Conservation (phyloP, 2,888 invertebrate genomes). For the Thera britannica region DNA sequence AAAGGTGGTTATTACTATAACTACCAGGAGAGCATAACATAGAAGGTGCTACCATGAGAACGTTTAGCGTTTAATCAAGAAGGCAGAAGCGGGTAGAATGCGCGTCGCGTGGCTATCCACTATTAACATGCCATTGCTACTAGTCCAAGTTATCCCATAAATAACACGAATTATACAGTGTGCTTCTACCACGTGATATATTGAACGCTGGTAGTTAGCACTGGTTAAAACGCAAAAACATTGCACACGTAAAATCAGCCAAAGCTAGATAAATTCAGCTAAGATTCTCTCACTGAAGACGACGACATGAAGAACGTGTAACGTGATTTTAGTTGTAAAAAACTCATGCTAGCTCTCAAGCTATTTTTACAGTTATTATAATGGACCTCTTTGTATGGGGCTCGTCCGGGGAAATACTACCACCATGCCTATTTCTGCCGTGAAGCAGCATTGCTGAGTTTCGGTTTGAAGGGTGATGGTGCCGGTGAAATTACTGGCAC, state of each 20-base stretch:
- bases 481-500: too few species aligned
- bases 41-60: constrained; percentile 52
- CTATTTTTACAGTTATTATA: constrained; percentile 27
- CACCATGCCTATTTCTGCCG: too few species aligned
- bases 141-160: constrained; percentile 73
- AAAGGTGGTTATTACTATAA: constrained; percentile 41
- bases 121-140: constrained; percentile 74
- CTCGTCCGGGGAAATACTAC: too few species aligned
- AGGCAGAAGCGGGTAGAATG: constrained; percentile 54
- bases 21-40: constrained; percentile 37
- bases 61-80: constrained; percentile 65
- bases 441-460: too few species aligned
- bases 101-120: constrained; percentile 79
- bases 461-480: too few species aligned
- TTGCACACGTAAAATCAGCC: too few species aligned
- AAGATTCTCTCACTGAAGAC: too few species aligned
- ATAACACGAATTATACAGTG: constrained; percentile 82
- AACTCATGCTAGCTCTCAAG: constrained; percentile 20
- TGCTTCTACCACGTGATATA: constrained; percentile 74
- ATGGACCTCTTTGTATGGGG: too few species aligned
- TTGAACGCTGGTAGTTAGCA: constrained; percentile 52
- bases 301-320: too few species aligned
- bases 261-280: too few species aligned
- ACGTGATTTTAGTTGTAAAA: too few species aligned
- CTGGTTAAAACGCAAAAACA: not conserved